A percentile compares a stretch with the other conserved stretches of the same genome.
These are phyloP conservation scores for Nesometra sesokonis DNA, from an alignment of 35 echinoderm and acorn worm genomes.

Conservation along the genomic window DNA sequence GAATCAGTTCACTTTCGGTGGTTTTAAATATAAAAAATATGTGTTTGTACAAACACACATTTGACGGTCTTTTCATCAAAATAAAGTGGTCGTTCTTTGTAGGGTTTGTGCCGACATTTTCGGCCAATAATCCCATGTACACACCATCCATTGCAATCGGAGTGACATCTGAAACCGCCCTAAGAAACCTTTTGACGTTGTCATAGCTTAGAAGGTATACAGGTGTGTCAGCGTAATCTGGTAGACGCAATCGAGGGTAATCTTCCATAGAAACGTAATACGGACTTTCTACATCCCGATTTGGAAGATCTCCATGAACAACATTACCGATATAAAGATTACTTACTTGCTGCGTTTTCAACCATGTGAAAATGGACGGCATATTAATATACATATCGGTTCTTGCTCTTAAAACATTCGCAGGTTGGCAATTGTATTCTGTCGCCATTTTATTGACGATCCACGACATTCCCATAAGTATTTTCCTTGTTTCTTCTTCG, in stretches of 20 bases:
- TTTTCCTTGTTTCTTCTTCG: conserved; percentile 67
- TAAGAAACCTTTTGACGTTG: conserved; percentile 42
- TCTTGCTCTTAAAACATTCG: conserved; percentile 46
- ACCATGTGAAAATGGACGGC: conserved; percentile 47
- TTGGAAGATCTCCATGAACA: conserved; percentile 52
- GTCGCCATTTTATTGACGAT: not conserved
- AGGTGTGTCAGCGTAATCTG: conserved; percentile 43
- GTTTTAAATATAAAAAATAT: conserved; percentile 56
- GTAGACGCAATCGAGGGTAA: conserved; percentile 37
- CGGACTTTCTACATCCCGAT: conserved; percentile 36
- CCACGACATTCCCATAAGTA: conserved; percentile 66
- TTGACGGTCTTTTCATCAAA: conserved; percentile 39
- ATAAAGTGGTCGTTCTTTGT: conserved; percentile 57
- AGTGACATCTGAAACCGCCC: conserved; percentile 22
- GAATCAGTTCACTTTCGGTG: not conserved
- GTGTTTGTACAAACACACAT: conserved; percentile 67
- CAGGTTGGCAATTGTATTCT: conserved; percentile 26
- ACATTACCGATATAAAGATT: conserved; percentile 58
- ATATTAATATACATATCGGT: conserved; percentile 57
- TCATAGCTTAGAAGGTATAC: conserved; percentile 60
- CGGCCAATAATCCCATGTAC: conserved; percentile 78
- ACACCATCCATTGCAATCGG: conserved; percentile 89
- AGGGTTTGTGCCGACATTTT: conserved; percentile 24
- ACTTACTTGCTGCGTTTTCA: not conserved
- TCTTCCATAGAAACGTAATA: conserved; percentile 47